Conservation (phyloP, 1,140 invertebrate species). For the Monochamus saltuarius region DNA sequence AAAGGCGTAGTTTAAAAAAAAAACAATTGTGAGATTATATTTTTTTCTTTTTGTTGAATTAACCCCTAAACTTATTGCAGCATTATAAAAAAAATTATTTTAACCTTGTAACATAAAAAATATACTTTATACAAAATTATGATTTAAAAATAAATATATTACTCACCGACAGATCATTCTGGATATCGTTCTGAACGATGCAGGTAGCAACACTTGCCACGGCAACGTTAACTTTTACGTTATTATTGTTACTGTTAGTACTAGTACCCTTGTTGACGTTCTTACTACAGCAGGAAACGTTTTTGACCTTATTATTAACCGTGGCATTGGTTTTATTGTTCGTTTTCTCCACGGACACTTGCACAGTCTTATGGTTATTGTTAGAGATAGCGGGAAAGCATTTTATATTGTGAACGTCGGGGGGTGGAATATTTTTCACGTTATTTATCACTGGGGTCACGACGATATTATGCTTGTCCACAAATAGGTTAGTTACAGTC, state of each 20-base stretch:
- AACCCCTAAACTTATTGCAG: too few species aligned
- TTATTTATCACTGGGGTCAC: constrained; percentile 6
- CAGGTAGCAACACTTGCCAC: neutral
- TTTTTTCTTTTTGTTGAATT: too few species aligned
- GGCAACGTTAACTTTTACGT: constrained; percentile 16
- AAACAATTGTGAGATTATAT: too few species aligned
- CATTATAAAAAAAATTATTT: too few species aligned
- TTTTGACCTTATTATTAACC: constrained; percentile 10
- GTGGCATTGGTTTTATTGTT: constrained; percentile 22
- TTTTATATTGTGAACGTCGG: constrained; percentile 40
- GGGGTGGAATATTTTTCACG: constrained; percentile 15
- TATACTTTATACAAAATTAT: too few species aligned
- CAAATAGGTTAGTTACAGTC: neutral
- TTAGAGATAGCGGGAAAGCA: constrained; percentile 25
- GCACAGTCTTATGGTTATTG: constrained; percentile 10
- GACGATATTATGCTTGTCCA: constrained; percentile 1
- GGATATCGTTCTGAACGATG: constrained; percentile 23
- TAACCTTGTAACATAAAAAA: too few species aligned
- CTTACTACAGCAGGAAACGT: constrained; percentile 4
- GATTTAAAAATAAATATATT: constrained; percentile 1
- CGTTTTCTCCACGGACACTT: constrained; percentile 21
- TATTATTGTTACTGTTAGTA: constrained; percentile 14
- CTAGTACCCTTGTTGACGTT: constrained; percentile 3
- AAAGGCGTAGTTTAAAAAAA: too few species aligned
- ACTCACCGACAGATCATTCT: constrained; percentile 37